phyloP scores from a whole-genome alignment of 23 tunicate species.

The Phallusia fumigata region DNA sequence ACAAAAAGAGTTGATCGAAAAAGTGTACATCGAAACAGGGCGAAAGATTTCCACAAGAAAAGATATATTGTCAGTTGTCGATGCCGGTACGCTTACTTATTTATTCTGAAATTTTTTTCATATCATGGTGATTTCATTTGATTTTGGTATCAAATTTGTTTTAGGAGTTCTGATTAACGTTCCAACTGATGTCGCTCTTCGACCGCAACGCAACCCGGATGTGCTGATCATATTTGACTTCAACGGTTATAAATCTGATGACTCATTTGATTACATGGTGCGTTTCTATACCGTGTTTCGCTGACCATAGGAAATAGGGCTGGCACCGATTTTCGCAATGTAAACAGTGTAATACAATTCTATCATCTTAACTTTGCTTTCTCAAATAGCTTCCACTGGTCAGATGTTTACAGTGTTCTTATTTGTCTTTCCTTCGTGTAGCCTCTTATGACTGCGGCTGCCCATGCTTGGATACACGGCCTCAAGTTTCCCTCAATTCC shows the following conservation, averaged over 20 bases:
- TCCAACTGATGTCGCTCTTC: not conserved
- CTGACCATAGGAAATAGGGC: too few species aligned
- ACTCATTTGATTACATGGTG: constrained; percentile 4
- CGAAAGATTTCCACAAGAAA: not conserved
- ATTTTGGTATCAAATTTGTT: not conserved
- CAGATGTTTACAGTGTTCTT: not conserved
- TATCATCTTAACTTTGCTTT: too few species aligned
- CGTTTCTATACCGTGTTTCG: not conserved
- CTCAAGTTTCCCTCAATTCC: not conserved
- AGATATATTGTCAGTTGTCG: not conserved
- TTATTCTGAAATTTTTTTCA: not conserved
- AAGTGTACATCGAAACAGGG: not conserved
- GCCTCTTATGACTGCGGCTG: not conserved
- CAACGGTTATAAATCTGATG: constrained; percentile 25
- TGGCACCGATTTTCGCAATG: too few species aligned
- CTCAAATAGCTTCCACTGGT: too few species aligned
- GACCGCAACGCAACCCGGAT: not conserved
- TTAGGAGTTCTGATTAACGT: constrained; percentile 9
- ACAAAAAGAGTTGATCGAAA: too few species aligned
- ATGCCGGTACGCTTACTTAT: not conserved
- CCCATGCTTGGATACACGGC: constrained; percentile 2
- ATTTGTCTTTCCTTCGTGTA: not conserved
- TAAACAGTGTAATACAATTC: too few species aligned
- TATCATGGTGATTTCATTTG: not conserved
- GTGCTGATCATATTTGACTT: constrained; percentile 9